Conservation (phyloP, 2,888 invertebrate species). For the Autographa gamma region DNA sequence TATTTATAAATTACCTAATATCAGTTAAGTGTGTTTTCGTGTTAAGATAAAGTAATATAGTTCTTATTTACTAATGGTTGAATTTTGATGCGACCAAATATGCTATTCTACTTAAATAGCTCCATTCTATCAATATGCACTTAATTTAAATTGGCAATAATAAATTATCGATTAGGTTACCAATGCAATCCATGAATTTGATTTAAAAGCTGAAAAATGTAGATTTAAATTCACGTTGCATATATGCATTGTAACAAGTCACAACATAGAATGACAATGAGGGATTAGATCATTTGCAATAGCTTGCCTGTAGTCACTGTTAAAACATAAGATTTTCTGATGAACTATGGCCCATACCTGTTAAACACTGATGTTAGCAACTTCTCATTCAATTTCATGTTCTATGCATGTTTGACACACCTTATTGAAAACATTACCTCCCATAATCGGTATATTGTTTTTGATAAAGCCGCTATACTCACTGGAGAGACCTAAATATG, state of each 20-base stretch:
- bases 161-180: not conserved
- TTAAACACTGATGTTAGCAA: not conserved
- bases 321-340: not conserved
- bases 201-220: constrained; percentile 13
- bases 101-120: too few relatives aligned
- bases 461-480: too few relatives aligned
- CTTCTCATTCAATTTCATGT: not conserved
- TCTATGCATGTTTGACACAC: constrained; percentile 1
- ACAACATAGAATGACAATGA: constrained; percentile 49
- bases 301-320: constrained; percentile 9
- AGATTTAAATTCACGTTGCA: constrained; percentile 53
- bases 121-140: too few relatives aligned
- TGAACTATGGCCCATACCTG: not conserved
- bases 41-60: too few relatives aligned
- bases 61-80: too few relatives aligned
- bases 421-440: not conserved
- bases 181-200: not conserved
- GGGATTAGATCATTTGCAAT: constrained; percentile 43
- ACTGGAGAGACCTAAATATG: not conserved
- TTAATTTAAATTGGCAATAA: too few relatives aligned
- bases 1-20: too few relatives aligned
- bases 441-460: not conserved
- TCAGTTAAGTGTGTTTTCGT: too few relatives aligned
- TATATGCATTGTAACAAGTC: constrained; percentile 38
- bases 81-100: too few relatives aligned